Evolutionary conservation across 2,888 invertebrate genomes (phyloP).

Genomic region (Drymonia ruficornis): DNA sequence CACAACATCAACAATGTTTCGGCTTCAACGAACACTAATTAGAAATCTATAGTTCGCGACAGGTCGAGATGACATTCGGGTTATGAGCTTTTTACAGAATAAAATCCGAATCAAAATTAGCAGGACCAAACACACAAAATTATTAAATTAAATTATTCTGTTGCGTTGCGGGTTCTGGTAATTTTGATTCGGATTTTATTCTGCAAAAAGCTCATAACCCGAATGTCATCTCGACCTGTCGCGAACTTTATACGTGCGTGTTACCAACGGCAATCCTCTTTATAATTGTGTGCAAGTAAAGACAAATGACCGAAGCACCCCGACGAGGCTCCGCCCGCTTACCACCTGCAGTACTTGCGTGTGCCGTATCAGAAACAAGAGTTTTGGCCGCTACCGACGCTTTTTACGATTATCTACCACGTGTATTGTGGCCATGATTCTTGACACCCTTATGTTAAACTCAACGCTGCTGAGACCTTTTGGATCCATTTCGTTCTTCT

Average conservation of each 20-base stretch:
- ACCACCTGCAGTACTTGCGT: constrained; percentile 33
- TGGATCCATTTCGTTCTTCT: background rate
- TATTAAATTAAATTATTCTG: too few relatives aligned
- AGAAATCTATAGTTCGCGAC: too few relatives aligned
- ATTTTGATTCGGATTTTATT: too few relatives aligned
- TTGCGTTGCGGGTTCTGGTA: too few relatives aligned
- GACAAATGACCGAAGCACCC: constrained; percentile 15
- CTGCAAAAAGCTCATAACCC: too few relatives aligned
- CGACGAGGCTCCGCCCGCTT: background rate
- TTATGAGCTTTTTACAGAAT: too few relatives aligned
- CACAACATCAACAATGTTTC: too few relatives aligned
- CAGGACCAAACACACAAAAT: too few relatives aligned
- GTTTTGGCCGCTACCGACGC: constrained; percentile 56
- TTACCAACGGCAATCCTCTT: background rate
- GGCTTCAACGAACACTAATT: too few relatives aligned
- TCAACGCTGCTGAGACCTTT: background rate
- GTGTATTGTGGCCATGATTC: constrained; percentile 20
- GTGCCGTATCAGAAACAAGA: constrained; percentile 48
- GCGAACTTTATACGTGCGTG: background rate
- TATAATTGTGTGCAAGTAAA: constrained; percentile 7
- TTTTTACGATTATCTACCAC: constrained; percentile 51
- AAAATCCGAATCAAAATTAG: too few relatives aligned
- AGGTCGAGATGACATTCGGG: too few relatives aligned
- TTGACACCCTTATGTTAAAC: background rate
- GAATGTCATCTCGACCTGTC: too few relatives aligned